Evolutionary conservation across 30 jellyfish, hydroid and myxozoan species (phyloP), one percentile per base, ranked within the genome.

Genomic region (Hydra vulgaris): DNA sequence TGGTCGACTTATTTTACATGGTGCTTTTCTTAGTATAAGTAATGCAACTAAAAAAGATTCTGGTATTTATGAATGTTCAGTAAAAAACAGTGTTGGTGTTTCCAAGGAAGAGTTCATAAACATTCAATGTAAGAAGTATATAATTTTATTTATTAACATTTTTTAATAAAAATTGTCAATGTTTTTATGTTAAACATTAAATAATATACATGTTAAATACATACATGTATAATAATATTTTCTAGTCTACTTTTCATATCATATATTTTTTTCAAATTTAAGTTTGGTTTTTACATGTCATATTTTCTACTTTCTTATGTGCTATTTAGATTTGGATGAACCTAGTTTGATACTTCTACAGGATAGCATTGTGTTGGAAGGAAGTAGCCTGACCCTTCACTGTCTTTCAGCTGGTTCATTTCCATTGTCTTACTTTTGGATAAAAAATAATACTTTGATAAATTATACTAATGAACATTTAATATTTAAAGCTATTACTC

Each of bases 401-500:
- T 73, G 81, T 66, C 17, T 19, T 22, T 0, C 66, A 0, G 66
- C 55, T 73, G 81, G 81, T 19, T 20, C 81, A 21, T 15, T 19
- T 19, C 81, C 81, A 73, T 12, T 73, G 16, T 20, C 55, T 73
- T 73, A 73, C 1, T 8, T n/a, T 17, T 73, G 81, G 81, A 22
- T 19, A 5, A 73, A 73, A 27, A n/a, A 26, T 0, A 53, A 26
- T n/a, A 53, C 21, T 24, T 19, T 26, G 1, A 8, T 73, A 21
- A 73, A 73, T 73, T 24, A 23, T 73, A 19, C 81, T 5, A 73
- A 23, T 19, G 81, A 73, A 27, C 12, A 27, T 26, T 26, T 73
- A 15, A 12, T 5, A 73, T 26, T 73, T 0, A 15, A 73, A 8
- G 23, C 55, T 7, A 26, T 26, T 27, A 24, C 55, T 19, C 81